Conservation (phyloP, 2,888 invertebrate species). For the Diarsia dahlii region DNA sequence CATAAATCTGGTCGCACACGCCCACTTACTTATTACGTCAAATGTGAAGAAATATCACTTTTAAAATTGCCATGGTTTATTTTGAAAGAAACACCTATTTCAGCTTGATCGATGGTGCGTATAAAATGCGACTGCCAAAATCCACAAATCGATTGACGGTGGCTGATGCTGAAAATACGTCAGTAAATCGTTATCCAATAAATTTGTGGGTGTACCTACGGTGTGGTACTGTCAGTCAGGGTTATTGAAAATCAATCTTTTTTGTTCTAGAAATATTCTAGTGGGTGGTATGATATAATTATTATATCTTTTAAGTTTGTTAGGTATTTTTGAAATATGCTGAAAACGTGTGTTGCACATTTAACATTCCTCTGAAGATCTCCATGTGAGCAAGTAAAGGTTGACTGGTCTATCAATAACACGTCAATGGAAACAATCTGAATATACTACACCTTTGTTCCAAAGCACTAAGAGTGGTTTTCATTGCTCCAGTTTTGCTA, state of each 20-base stretch:
- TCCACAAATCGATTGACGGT: constrained; percentile 44
- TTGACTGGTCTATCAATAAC: background rate
- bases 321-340: background rate
- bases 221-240: background rate
- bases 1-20: background rate
- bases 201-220: background rate
- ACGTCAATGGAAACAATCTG: background rate
- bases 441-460: background rate
- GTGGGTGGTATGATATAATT: background rate
- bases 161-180: constrained; percentile 23
- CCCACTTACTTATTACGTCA: background rate
- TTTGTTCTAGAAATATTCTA: constrained; percentile 5
- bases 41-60: constrained; percentile 22
- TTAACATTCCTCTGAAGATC: background rate
- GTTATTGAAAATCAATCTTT: constrained; percentile 2
- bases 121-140: constrained; percentile 58
- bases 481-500: background rate
- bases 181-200: constrained; percentile 13
- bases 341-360: constrained; percentile 9
- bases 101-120: constrained; percentile 32
- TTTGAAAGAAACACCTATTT: constrained; percentile 20
- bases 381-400: background rate
- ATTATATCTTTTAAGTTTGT: background rate
- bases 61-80: constrained; percentile 32
- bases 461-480: background rate